These are phyloP conservation scores for Disparrhopalites patrizii DNA, from an alignment of 2,888 invertebrate species.

Conservation along the genomic window DNA sequence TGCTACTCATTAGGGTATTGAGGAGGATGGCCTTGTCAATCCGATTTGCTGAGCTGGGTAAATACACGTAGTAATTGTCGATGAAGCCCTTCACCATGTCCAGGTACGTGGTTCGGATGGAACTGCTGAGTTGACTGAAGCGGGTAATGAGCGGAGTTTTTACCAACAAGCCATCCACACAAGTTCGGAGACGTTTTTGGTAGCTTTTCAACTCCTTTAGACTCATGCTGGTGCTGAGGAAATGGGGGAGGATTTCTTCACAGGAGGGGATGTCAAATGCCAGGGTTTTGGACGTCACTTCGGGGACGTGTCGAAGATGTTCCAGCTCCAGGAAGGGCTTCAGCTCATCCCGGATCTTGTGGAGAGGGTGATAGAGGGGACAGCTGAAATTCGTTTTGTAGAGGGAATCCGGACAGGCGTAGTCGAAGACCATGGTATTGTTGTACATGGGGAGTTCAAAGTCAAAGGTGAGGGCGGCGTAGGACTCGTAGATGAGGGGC, in stretches of 20 bases:
- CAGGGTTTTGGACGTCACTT: background rate
- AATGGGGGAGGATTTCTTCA: slow-evolving; percentile 9
- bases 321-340: background rate
- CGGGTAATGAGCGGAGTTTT: background rate
- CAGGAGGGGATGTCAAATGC: slow-evolving; percentile 11
- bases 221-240: background rate
- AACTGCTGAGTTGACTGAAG: background rate
- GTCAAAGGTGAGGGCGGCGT: slow-evolving; percentile 19
- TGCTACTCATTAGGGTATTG: background rate
- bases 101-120: background rate
- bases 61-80: slow-evolving; percentile 6
- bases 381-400: background rate
- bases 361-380: slow-evolving; percentile 16
- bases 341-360: slow-evolving; percentile 19
- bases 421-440: slow-evolving; percentile 12
- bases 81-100: slow-evolving; percentile 2
- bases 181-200: background rate
- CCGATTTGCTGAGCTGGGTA: background rate
- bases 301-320: background rate
- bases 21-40: slow-evolving; percentile 15
- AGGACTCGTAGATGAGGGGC: slow-evolving; percentile 15
- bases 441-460: slow-evolving; percentile 3
- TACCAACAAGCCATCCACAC: slow-evolving; percentile 1
- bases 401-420: background rate
- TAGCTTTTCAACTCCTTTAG: background rate